Evolutionary conservation across 37 sponge, comb jelly and placozoan species (phyloP), one percentile per base, ranked within the genome.

Genomic region (Spongilla lacustris): DNA sequence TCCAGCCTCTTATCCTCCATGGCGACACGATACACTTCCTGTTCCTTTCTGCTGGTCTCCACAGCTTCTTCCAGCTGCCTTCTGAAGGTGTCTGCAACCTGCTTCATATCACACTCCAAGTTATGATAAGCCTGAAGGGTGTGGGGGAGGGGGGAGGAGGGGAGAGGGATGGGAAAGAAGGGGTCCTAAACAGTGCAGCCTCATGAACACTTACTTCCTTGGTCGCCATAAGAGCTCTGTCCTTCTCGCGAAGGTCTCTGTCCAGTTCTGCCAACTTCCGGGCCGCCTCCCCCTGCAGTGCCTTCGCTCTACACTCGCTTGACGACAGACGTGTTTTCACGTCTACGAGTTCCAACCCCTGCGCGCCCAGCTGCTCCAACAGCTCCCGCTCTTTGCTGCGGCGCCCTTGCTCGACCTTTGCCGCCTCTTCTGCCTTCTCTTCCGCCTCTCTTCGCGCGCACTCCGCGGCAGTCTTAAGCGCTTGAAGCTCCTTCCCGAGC

Each of bases 401-500:
- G 28, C 66, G 22, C 23, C 79, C 72, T 73, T 68, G 11, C 77
- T 86, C 69, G 31, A 76, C 35, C 41, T 9, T 33, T 1, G 23
- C 75, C 58, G 35, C 31, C 49, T 73, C 34, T 74, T 25, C 48
- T 27, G 23, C 26, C 0, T 19, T 33, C 13, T 48, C 26, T 25
- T 38, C 37, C 75, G 46, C 27, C 30, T 83, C 75, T 37, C 37
- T 50, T 12, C 36, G 17, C 0, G 50, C 27, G 4, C 36, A 28
- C 74, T 29, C 80, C 41, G 77, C 30, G 73, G 91, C 35, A 78
- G 97, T 78, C 79, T 95, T 48, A 74, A 79, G 23, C 80, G 84
- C 33, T 77, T 90, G 25, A 27, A 96, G 32, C 50, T 74, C 81
- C 75, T 86, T n/a, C 74, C 72, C 70, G 25, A 80, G 76, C 80